phyloP scores from a whole-genome alignment of 2,797 vertebrate genomes.

The Rhadinocentrus ornatus region DNA sequence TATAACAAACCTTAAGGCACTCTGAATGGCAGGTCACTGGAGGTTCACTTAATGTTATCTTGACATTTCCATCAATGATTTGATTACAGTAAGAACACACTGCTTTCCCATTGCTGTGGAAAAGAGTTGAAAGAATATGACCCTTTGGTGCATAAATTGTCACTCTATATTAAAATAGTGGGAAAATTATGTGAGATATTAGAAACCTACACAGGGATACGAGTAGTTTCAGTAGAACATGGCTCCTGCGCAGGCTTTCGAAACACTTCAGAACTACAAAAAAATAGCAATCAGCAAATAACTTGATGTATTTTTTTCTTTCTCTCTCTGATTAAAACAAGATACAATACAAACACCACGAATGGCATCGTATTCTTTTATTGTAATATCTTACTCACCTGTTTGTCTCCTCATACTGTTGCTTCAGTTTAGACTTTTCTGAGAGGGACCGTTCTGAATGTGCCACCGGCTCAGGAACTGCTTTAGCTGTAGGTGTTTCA shows the following conservation, averaged over 20 bases:
- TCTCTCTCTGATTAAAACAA: neutral
- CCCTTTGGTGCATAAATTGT: neutral
- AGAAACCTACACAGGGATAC: constrained; percentile 20
- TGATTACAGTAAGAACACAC: constrained; percentile 69
- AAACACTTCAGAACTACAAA: constrained; percentile 27
- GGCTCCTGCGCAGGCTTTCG: constrained; percentile 12
- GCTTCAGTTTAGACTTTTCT: constrained; percentile 17
- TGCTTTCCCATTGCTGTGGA: constrained; percentile 10
- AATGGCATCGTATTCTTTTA: neutral
- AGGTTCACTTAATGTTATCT: constrained; percentile 64
- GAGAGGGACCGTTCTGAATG: constrained; percentile 14
- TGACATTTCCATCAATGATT: constrained; percentile 62
- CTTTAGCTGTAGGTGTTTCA: neutral
- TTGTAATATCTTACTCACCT: constrained; percentile 43
- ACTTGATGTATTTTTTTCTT: constrained; percentile 9
- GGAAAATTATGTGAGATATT: neutral
- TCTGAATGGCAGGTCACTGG: constrained; percentile 61
- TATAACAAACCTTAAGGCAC: constrained; percentile 74
- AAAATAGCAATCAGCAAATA: constrained; percentile 18
- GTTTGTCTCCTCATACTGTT: constrained; percentile 18
- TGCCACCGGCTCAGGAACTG: constrained; percentile 33
- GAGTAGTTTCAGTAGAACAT: neutral
- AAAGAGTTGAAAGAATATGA: constrained; percentile 25
- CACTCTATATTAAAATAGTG: neutral
- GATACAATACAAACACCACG: neutral